Base-by-base conservation (phyloP, 2,797 vertebrate species). In the Lithobates sylvaticus region DNA sequence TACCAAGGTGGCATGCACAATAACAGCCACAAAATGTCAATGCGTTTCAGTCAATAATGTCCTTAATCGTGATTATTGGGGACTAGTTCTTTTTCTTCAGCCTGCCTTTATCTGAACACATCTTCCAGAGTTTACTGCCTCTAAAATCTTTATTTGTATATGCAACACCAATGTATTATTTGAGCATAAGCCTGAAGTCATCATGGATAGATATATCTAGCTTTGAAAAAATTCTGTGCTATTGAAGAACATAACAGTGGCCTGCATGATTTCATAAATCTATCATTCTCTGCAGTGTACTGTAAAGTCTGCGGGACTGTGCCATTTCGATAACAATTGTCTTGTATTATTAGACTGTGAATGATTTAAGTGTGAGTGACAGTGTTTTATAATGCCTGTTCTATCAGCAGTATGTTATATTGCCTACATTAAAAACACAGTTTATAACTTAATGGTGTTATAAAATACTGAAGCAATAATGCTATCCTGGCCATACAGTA, bases 261-360 rank as follows among this genome's bases (percentile, higher is more conserved):
- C 26, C 64, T 68, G 39, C 77, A 47, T 54, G 27, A 47, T 50
- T 79, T 79, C 10, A 68, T 68, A 47, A 78, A 65, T 42, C 32
- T 36, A 6, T 12, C 23, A 65, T 15, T 67, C 39, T 29, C 26
- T 34, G 36, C 18, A 23, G 16, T 47, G n/a, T 27, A 44, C 39
- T 26, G 23, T 21, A 44, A 42, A 29, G 36, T 69, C 65, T 47
- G 26, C 64, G 47, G 64, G 18, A 71, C 47, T 50, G 32, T 27
- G 36, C 32, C 8, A 36, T 36, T 71, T 65, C 23, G 26, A 18
- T 29, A 47, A 44, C 26, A 13, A 79, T 9, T 69, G 34, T 79
- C 23, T 67, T 44, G 7, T 77, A 26, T 39, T 47, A 18, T 44
- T 39, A 36, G 13, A 68, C 26, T 79, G 18, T 79, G 10, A 32